Evolutionary conservation across 2,797 vertebrate species (phyloP).

Genomic region (Stomatorhinus walkeri): DNA sequence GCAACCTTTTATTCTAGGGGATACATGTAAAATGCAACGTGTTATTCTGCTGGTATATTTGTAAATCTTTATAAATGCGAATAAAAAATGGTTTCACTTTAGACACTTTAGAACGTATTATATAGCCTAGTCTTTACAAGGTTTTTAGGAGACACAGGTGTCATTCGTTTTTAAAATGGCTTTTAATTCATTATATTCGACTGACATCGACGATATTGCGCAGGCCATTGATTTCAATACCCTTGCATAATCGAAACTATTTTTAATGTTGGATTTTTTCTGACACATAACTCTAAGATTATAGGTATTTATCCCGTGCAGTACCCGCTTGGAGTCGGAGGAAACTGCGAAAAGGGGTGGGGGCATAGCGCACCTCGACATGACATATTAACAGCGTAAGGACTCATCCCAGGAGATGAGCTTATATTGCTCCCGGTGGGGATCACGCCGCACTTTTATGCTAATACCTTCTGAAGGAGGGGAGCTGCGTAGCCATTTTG

Average conservation of each 20-base stretch:
- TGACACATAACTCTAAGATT: background rate
- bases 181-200: background rate
- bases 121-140: background rate
- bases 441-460: slow-evolving; percentile 54
- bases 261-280: background rate
- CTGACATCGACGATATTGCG: background rate
- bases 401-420: background rate
- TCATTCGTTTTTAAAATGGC: background rate
- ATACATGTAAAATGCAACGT: background rate
- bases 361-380: slow-evolving; percentile 41
- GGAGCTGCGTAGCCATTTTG: slow-evolving; percentile 59
- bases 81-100: background rate
- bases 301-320: background rate
- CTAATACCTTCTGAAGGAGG: slow-evolving; percentile 45
- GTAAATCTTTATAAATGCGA: background rate
- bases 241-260: background rate
- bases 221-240: background rate
- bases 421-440: slow-evolving; percentile 10
- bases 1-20: background rate
- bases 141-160: background rate
- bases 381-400: slow-evolving; percentile 41
- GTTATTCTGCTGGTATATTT: slow-evolving; percentile 53
- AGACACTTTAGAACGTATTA: background rate
- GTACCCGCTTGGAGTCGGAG: background rate
- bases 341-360: background rate